Evolutionary conservation across 2,888 invertebrate genomes (phyloP), one percentile per base, ranked within the genome.

Genomic region (Ormyrus thymus): DNA sequence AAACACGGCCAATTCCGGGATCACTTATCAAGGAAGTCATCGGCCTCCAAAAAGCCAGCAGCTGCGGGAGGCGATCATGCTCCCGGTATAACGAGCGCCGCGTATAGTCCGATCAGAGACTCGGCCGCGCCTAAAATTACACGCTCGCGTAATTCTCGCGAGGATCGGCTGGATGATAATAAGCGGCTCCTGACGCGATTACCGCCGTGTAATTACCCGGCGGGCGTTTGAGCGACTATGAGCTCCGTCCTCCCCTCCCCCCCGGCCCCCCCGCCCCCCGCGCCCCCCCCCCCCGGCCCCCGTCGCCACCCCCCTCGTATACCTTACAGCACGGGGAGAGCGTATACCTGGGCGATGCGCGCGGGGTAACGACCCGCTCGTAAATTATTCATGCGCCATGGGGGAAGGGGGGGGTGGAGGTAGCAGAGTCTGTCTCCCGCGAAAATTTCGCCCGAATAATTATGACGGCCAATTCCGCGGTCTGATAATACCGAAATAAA

Each of bases 331-430:
- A 46, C 29, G 29, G 29, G 29, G 29, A 29, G 29, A 29, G 29
- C 29, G 29, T 50, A 56, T 56, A 56, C 6, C 56, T 53, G 11
- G 15, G 15, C 53, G 5, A 50, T 43, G 50, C 58, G 8, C 56
- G n/a, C 15, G 45, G 64, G 48, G 45, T 65, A 79, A 75, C 79
- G 75, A 79, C 71, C 68, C 45, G 50, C 76, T 76, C 79, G 79
- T 79, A 76, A 79, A 79, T 79, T 76, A 79, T 79, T 79, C 79
- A 76, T 72, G 68, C 58, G 64, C 74, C 43, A n/a, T 53, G 48
- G 66, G 53, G 69, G 56, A 13, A 10, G 7, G 50, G 46, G 13
- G 46, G 13, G 46, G 62, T 29, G 29, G 29, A 29, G 29, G 29
- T 29, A 29, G 29, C 29, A 29, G 8, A 8, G 61, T 50, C 51